Evolutionary conservation across 2,113 vertebrate genomes (phyloP), one percentile per base, ranked within the genome.

Genomic region (Pterocles gutturalis): DNA sequence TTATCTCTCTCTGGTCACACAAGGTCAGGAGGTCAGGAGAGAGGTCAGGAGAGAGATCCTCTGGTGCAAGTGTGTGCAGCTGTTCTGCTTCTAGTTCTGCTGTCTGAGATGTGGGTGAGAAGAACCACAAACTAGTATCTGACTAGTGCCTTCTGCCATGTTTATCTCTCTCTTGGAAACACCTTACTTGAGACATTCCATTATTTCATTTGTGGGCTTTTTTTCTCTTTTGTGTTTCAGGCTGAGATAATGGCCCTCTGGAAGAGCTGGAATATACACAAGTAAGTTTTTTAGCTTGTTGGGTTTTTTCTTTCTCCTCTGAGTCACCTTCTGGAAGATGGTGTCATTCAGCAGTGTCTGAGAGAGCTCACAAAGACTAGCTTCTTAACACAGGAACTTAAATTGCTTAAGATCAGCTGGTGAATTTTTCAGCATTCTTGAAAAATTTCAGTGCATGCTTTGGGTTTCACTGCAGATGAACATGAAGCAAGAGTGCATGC

Each of bases 201-300:
- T 70, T 58, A 83, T 53, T 86, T 95, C 7, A 61, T 41, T 45
- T 69, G 19, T 85, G 90, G 62, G 15, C 20, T 90, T 93, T 83
- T 79, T 34, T 9, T 11, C 25, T 38, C 31, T 87, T 64, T 92
- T 82, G 26, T 88, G 92, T 96, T 94, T 76, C 79, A 81, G 76
- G 25, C 36, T 70, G 86, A 78, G 22, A 10, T 46, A 58, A 46
- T 16, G 2, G 7, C 15, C 34, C 7, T 62, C 25, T 46, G 67
- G 66, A 81, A 83, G 60, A 90, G 72, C 75, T 90, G 89, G 76
- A 66, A 96, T 96, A 95, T 3, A 89, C 53, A 13, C 43, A 66
- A 62, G 77, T 91, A 89, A 93, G 89, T 73, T 83, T 83, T 95
- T 86, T 22, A 1, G 17, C 2, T 6, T 87, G 48, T 61, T 3